phyloP scores from a whole-genome alignment of 1,140 invertebrate genomes.

The Phortica variegata region DNA sequence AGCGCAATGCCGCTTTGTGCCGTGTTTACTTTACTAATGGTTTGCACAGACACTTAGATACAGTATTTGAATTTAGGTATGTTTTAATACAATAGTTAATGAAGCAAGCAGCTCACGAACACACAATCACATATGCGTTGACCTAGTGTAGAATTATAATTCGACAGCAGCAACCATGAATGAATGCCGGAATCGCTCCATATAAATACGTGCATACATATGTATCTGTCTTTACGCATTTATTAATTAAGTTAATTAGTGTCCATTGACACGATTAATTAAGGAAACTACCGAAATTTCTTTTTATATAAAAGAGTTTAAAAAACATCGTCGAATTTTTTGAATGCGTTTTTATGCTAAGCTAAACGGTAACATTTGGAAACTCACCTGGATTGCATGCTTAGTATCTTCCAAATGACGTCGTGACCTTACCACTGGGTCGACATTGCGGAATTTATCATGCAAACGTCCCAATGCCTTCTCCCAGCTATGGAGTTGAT shows the following conservation, averaged over 20 bases:
- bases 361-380: too few relatives aligned
- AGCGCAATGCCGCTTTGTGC: constrained; percentile 11
- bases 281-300: constrained; percentile 28
- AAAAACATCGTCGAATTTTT: neutral
- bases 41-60: too few relatives aligned
- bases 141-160: too few relatives aligned
- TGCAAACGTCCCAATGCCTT: constrained; percentile 64
- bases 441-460: constrained; percentile 73
- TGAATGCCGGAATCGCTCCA: too few relatives aligned
- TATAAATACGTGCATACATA: constrained; percentile 8
- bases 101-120: too few relatives aligned
- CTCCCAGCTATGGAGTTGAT: constrained; percentile 66
- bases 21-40: neutral
- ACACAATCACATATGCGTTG: constrained; percentile 9
- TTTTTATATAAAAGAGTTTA: neutral
- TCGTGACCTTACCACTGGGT: constrained; percentile 70
- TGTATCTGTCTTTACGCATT: constrained; percentile 6
- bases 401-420: constrained; percentile 71
- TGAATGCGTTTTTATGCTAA: too few relatives aligned
- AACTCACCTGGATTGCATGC: constrained; percentile 67
- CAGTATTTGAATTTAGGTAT: too few relatives aligned
- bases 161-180: too few relatives aligned
- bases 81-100: too few relatives aligned
- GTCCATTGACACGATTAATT: constrained; percentile 15
- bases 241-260: constrained; percentile 8